phyloP scores from a whole-genome alignment of 2,113 vertebrate species.

The Guaruba guarouba region DNA sequence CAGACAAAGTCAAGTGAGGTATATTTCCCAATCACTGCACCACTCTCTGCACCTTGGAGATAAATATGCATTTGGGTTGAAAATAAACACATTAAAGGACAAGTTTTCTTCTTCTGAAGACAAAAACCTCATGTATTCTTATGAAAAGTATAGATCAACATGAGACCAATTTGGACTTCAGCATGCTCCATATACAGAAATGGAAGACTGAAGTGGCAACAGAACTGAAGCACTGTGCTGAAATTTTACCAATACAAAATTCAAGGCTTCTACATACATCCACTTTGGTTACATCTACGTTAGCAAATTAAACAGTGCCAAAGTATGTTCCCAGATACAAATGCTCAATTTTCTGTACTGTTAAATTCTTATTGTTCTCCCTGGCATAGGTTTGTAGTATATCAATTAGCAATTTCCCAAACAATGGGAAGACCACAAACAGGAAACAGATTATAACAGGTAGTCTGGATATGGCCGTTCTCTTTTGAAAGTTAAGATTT shows the following conservation, averaged over 20 bases:
- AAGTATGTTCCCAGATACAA: background rate
- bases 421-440: background rate
- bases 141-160: background rate
- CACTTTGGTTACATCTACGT: background rate
- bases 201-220: background rate
- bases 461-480: background rate
- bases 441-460: background rate
- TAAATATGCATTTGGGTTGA: background rate
- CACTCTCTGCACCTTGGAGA: background rate
- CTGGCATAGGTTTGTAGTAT: background rate
- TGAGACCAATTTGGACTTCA: background rate
- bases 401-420: background rate
- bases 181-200: background rate
- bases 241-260: background rate
- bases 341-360: background rate
- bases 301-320: background rate
- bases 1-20: background rate
- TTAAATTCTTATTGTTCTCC: background rate
- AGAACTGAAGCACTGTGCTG: background rate
- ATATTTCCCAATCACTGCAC: background rate
- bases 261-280: background rate
- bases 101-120: background rate
- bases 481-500: background rate
- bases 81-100: background rate
- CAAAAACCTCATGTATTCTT: background rate